These are phyloP conservation scores for Scophthalmus maximus DNA, from an alignment of 2,113 vertebrate species.

Conservation along the genomic window DNA sequence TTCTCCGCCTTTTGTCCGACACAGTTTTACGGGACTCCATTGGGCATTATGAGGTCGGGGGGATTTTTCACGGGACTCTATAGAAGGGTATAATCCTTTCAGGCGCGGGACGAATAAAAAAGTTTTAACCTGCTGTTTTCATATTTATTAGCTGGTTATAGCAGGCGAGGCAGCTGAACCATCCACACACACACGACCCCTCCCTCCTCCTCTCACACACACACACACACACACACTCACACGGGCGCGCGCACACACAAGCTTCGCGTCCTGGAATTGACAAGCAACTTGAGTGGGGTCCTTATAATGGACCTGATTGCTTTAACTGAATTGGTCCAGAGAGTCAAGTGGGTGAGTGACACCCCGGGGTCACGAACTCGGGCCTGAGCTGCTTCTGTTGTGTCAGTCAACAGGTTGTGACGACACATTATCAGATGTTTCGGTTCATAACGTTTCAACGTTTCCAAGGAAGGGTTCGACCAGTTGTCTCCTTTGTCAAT, in stretches of 20 bases:
- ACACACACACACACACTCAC: conserved; percentile 13
- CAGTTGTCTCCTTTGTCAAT: conserved; percentile 8
- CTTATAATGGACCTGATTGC: conserved; percentile 42
- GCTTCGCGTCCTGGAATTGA: conserved; percentile 45
- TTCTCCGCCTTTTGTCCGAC: conserved; percentile 84
- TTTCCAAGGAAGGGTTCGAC: not conserved
- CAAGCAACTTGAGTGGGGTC: conserved; percentile 17
- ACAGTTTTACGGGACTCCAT: conserved; percentile 91
- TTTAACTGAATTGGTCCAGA: conserved; percentile 51
- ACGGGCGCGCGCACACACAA: no score
- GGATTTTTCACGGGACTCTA: conserved; percentile 90
- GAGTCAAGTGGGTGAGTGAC: conserved; percentile 66
- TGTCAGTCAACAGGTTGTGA: conserved; percentile 54
- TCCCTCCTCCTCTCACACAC: not conserved
- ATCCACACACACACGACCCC: conserved; percentile 33
- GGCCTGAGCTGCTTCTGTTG: not conserved
- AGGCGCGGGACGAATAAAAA: conserved; percentile 84
- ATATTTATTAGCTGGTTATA: conserved; percentile 87
- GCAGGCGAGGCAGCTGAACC: conserved; percentile 85
- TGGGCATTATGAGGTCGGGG: conserved; percentile 91
- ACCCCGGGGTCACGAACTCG: conserved; percentile 14
- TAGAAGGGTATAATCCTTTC: conserved; percentile 90
- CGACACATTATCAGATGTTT: conserved; percentile 10
- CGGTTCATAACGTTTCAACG: not conserved
- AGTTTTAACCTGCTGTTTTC: conserved; percentile 90